Percentiles rank a stretch among this genome's conserved stretches.
These are phyloP conservation scores for Megamerina dolium DNA, from an alignment of 2,888 invertebrate genomes.

Conservation along the genomic window DNA sequence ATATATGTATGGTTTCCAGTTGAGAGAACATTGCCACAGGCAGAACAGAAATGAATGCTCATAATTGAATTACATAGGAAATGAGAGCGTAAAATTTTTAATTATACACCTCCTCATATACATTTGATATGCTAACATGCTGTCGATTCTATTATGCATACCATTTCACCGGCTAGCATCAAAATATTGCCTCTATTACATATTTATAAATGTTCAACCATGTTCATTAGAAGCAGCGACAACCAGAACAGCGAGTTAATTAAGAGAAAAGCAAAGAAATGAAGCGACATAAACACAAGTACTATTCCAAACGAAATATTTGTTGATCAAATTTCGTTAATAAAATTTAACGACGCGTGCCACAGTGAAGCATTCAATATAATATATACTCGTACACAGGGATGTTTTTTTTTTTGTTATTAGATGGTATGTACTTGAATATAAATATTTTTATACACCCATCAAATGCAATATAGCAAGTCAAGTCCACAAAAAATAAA, in stretches of 20 bases:
- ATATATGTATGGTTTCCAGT: too few species aligned
- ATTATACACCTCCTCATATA: constrained; percentile 44
- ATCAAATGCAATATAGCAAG: too few species aligned
- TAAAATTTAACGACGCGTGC: constrained; percentile 26
- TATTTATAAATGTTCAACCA: neutral
- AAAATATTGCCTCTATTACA: too few species aligned
- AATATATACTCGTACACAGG: too few species aligned
- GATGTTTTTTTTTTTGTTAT: too few species aligned
- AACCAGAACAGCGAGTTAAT: neutral
- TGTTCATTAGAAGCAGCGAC: neutral
- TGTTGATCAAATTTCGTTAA: constrained; percentile 31
- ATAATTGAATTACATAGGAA: constrained; percentile 37
- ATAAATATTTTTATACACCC: too few species aligned
- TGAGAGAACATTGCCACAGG: neutral
- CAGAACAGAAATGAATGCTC: constrained; percentile 35
- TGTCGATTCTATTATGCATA: too few species aligned
- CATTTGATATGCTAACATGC: constrained; percentile 25
- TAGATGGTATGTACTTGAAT: too few species aligned
- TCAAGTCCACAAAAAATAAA: too few species aligned
- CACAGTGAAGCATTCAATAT: too few species aligned
- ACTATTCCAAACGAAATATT: too few species aligned
- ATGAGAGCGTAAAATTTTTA: constrained; percentile 37
- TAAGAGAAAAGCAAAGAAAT: neutral
- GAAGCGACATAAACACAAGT: constrained; percentile 1
- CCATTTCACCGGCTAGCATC: neutral